These are phyloP conservation scores for Drosophila rellima DNA, from an alignment of 2,888 invertebrate species.

Conservation along the genomic window DNA sequence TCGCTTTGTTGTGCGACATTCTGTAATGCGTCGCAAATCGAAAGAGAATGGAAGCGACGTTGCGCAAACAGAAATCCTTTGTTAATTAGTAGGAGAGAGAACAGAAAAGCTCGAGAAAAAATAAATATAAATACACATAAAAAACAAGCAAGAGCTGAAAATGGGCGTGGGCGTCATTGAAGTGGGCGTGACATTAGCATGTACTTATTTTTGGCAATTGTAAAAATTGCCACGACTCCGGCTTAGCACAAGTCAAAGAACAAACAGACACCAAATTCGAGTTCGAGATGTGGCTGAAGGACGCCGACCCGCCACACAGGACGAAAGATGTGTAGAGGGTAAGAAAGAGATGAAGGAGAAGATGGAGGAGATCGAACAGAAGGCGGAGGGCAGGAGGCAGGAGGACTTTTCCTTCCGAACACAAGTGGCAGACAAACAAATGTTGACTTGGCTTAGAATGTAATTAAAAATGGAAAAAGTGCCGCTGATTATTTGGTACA, in stretches of 20 bases:
- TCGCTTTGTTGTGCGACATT: constrained; percentile 63
- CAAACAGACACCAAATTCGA: constrained; percentile 47
- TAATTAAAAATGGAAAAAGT: constrained; percentile 67
- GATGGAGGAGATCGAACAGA: too few relatives aligned
- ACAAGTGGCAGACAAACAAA: constrained; percentile 58
- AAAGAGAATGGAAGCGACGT: constrained; percentile 66
- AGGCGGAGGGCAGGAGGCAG: neutral
- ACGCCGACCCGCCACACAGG: constrained; percentile 1
- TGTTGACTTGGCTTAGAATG: constrained; percentile 64
- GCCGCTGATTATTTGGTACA: constrained; percentile 58
- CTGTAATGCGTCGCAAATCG: constrained; percentile 76
- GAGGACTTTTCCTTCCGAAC: neutral
- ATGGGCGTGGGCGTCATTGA: constrained; percentile 15
- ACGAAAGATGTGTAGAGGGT: too few relatives aligned
- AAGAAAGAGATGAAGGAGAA: neutral
- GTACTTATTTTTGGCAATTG: constrained; percentile 64
- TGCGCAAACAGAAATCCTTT: constrained; percentile 66
- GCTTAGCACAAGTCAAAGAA: constrained; percentile 48
- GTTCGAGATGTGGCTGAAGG: constrained; percentile 10
- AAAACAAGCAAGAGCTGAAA: constrained; percentile 15
- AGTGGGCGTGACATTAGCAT: constrained; percentile 58
- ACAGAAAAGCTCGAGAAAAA: constrained; percentile 26
- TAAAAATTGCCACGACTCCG: constrained; percentile 54
- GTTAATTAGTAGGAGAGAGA: constrained; percentile 68
- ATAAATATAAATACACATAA: neutral